A percentile compares a stretch with the other conserved stretches of the same genome.
Conservation (phyloP, 1,140 invertebrate genomes). For the Drosophila sp. region DNA sequence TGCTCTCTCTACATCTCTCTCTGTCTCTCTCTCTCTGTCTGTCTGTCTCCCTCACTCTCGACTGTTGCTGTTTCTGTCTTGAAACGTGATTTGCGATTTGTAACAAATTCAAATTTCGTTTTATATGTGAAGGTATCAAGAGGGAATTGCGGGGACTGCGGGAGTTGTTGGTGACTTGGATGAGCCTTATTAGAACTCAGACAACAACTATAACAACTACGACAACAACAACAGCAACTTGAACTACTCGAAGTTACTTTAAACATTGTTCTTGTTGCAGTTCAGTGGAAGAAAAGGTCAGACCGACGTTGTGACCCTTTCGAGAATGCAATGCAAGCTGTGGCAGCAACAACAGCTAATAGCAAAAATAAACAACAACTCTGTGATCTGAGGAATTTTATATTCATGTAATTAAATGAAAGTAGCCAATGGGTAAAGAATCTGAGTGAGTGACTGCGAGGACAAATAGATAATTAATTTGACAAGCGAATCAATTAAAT, state of each 20-base stretch:
- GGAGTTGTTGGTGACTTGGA: neutral
- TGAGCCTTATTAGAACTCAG: conserved; percentile 42
- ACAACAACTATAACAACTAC: conserved; percentile 6
- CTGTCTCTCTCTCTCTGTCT: conserved; percentile 3
- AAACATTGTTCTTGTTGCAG: conserved; percentile 40
- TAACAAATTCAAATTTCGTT: conserved; percentile 80
- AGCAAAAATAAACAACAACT: conserved; percentile 14
- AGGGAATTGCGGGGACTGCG: neutral
- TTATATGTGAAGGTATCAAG: neutral
- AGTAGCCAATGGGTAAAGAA: neutral
- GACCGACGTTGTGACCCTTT: conserved; percentile 55
- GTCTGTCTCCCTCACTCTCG: neutral
- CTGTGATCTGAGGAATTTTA: conserved; percentile 5
- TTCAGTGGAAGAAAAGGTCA: conserved; percentile 61
- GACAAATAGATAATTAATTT: neutral
- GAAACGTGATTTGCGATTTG: conserved; percentile 84
- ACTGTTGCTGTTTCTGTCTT: conserved; percentile 32
- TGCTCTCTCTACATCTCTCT: neutral
- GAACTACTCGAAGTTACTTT: conserved; percentile 3
- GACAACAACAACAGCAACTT: conserved; percentile 1
- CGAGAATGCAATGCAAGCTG: conserved; percentile 31
- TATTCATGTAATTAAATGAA: conserved; percentile 1
- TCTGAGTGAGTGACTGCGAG: neutral
- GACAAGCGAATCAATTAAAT: neutral
- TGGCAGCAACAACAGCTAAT: neutral